Evolutionary conservation across 2,113 vertebrate species (phyloP).

Genomic region (Columba janthina): DNA sequence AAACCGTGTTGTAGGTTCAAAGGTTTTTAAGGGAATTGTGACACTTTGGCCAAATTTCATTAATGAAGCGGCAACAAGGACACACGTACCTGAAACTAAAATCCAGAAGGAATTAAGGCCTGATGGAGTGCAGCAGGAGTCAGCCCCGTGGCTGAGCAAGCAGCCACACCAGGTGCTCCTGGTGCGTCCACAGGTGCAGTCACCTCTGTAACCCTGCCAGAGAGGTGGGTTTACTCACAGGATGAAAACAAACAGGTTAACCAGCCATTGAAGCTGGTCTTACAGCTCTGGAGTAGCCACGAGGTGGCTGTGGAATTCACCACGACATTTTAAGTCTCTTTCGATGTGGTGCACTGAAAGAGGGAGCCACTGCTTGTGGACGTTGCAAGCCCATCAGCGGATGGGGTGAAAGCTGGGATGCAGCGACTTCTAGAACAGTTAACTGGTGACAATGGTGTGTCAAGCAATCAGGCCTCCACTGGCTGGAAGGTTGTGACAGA

Average conservation of each 20-base stretch:
- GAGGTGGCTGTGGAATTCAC: not conserved
- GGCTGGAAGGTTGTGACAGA: not conserved
- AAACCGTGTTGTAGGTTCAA: not conserved
- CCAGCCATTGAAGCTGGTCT: not conserved
- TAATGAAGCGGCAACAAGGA: not conserved
- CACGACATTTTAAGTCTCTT: accelerated
- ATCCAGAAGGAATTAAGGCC: not conserved
- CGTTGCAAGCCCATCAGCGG: not conserved
- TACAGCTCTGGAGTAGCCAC: not conserved
- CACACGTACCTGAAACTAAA: not conserved
- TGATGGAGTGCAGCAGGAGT: not conserved
- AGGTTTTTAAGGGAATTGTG: not conserved
- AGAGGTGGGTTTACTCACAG: accelerated
- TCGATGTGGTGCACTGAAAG: accelerated
- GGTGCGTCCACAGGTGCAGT: accelerated
- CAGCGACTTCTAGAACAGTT: not conserved
- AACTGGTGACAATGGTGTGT: not conserved
- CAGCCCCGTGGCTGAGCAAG: not conserved
- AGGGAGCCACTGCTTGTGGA: not conserved
- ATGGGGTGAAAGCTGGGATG: not conserved
- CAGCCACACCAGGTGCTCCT: too few relatives aligned
- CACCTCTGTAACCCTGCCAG: accelerated
- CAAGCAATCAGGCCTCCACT: not conserved
- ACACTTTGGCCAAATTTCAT: not conserved
- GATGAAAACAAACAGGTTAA: not conserved